Evolutionary conservation across 2,888 invertebrate genomes (phyloP).

Genomic region (Ophraella communa): DNA sequence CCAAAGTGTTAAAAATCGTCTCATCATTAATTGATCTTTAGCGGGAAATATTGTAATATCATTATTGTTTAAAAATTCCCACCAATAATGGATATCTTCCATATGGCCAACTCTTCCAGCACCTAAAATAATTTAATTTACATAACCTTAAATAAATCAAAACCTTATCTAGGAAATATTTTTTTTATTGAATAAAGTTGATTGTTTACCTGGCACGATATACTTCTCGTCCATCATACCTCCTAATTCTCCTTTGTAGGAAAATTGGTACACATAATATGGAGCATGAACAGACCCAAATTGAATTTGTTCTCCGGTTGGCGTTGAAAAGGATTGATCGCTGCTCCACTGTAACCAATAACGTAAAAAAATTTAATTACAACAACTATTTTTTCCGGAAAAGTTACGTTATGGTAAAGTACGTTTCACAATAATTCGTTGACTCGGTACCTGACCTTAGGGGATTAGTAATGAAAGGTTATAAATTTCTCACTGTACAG

Average conservation of each 20-base stretch:
- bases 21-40: conserved; percentile 15
- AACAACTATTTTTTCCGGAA: too few relatives aligned
- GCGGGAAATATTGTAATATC: conserved; percentile 11
- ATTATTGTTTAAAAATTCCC: conserved; percentile 16
- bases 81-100: conserved; percentile 23
- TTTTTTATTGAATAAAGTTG: too few relatives aligned
- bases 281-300: conserved; percentile 13
- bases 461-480: too few relatives aligned
- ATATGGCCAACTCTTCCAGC: conserved; percentile 22
- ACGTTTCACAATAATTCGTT: too few relatives aligned
- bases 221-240: conserved; percentile 12
- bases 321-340: conserved; percentile 16
- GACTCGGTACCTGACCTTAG: too few relatives aligned
- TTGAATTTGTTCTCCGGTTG: conserved; percentile 24
- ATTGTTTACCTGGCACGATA: conserved; percentile 20
- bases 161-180: too few relatives aligned
- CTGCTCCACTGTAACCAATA: conserved; percentile 23
- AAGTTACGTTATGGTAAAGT: too few relatives aligned
- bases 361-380: neutral
- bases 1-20: conserved; percentile 12
- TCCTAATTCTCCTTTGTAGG: conserved; percentile 27
- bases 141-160: too few relatives aligned
- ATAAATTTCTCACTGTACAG: too few relatives aligned
- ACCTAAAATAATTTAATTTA: neutral
- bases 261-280: conserved; percentile 24